phyloP scores from a whole-genome alignment of 2,113 vertebrate genomes.

The Pollimyrus isidori region DNA sequence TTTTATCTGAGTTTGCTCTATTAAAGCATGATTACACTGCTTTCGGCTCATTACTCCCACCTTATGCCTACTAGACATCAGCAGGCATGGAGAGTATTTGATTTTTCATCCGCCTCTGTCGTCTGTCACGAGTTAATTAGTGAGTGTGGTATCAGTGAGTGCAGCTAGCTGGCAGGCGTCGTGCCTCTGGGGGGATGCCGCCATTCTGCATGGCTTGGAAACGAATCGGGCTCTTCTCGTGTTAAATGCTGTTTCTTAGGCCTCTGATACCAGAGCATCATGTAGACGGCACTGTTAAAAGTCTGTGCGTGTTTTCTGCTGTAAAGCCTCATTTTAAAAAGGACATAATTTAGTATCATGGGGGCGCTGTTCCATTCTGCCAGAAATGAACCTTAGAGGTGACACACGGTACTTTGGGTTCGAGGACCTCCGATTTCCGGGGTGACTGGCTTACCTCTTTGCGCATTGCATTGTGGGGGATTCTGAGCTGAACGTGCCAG shows the following conservation, averaged over 20 bases:
- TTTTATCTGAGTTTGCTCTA: neutral
- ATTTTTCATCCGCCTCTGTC: neutral
- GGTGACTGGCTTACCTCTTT: neutral
- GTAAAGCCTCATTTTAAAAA: neutral
- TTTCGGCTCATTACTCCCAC: neutral
- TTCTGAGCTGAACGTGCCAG: neutral
- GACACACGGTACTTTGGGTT: neutral
- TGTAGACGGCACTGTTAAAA: neutral
- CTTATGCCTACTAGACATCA: neutral
- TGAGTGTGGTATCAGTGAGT: neutral
- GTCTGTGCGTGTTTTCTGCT: neutral
- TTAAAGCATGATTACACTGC: neutral
- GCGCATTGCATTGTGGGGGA: neutral
- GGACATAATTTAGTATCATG: neutral
- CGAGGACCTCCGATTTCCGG: neutral
- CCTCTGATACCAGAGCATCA: neutral
- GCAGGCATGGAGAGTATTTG: neutral
- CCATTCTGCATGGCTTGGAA: neutral
- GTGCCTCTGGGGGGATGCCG: neutral
- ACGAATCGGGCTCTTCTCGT: neutral
- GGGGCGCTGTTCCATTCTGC: neutral
- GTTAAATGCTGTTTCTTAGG: neutral
- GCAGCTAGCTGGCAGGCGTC: neutral
- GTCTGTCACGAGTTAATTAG: neutral
- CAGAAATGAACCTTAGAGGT: neutral